phyloP scores from a whole-genome alignment of 2,113 vertebrate species.

The Rattus norvegicus region DNA sequence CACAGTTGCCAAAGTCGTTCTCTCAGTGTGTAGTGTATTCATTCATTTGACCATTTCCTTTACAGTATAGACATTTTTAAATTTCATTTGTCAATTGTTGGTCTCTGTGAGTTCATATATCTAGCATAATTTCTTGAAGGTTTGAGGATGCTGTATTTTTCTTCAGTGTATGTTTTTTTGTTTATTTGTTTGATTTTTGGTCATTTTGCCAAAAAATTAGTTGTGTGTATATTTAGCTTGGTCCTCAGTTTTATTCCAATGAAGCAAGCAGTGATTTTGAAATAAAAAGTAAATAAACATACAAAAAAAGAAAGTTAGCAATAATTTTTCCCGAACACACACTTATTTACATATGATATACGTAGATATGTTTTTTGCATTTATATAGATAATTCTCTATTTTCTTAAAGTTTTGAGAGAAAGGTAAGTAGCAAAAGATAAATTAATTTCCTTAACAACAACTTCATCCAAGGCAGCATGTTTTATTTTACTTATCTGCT shows the following conservation, averaged over 20 bases:
- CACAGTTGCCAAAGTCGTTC: neutral
- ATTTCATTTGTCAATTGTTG: neutral
- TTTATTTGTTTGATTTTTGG: neutral
- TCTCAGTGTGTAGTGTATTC: neutral
- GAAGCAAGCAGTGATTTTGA: neutral
- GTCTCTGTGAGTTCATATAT: neutral
- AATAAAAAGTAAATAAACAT: neutral
- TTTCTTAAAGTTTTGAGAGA: conserved; percentile 1
- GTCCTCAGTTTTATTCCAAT: neutral
- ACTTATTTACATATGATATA: neutral
- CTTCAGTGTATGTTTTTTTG: neutral
- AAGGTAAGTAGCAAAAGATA: neutral
- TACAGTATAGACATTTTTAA: neutral
- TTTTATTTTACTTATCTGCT: neutral
- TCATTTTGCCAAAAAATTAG: neutral
- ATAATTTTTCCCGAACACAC: neutral
- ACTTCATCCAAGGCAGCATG: neutral
- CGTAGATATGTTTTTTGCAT: neutral
- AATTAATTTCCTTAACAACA: neutral
- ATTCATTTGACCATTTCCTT: neutral
- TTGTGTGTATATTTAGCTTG: too few relatives aligned
- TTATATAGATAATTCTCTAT: neutral
- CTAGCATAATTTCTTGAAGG: neutral
- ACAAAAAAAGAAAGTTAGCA: neutral
- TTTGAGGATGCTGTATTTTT: neutral